These are phyloP conservation scores for Halichondria panicea DNA, from an alignment of 37 sponge, comb jelly and placozoan species.

Conservation along the genomic window DNA sequence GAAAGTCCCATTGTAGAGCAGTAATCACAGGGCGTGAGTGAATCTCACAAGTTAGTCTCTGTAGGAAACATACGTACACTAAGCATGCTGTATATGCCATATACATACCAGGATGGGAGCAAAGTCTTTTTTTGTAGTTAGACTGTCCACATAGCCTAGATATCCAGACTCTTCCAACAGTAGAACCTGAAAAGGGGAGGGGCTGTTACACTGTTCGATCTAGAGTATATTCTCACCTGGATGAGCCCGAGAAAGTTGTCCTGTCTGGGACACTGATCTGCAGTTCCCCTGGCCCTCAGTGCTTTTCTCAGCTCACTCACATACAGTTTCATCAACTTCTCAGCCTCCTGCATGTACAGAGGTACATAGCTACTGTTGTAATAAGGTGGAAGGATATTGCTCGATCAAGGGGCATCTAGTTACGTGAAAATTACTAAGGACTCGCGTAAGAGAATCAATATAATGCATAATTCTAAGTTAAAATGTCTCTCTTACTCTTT, in stretches of 20 bases:
- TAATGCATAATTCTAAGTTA: neutral
- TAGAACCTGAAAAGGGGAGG: constrained; percentile 16
- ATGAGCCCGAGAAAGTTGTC: constrained; percentile 35
- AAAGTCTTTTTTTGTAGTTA: constrained; percentile 23
- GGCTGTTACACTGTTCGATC: neutral
- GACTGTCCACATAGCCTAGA: constrained; percentile 47
- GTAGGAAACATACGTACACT: neutral
- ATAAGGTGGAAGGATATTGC: neutral
- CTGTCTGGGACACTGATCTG: neutral
- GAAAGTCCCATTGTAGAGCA: constrained; percentile 28
- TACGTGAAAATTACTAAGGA: neutral
- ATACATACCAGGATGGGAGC: constrained; percentile 39
- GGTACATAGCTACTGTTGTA: neutral
- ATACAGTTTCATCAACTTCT: constrained; percentile 27
- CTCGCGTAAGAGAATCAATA: neutral
- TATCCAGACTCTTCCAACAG: constrained; percentile 41
- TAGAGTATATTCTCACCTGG: neutral
- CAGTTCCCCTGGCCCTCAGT: constrained; percentile 2
- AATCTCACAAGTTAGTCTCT: constrained; percentile 17
- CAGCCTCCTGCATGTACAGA: constrained; percentile 12
- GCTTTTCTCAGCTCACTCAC: constrained; percentile 31
- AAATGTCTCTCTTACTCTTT: constrained; percentile 10
- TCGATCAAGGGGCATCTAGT: neutral
- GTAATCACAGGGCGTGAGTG: constrained; percentile 10
- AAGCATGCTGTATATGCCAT: neutral